phyloP scores from a whole-genome alignment of 92 coral and sea anemone species.

The Virgularia gustaviana region DNA sequence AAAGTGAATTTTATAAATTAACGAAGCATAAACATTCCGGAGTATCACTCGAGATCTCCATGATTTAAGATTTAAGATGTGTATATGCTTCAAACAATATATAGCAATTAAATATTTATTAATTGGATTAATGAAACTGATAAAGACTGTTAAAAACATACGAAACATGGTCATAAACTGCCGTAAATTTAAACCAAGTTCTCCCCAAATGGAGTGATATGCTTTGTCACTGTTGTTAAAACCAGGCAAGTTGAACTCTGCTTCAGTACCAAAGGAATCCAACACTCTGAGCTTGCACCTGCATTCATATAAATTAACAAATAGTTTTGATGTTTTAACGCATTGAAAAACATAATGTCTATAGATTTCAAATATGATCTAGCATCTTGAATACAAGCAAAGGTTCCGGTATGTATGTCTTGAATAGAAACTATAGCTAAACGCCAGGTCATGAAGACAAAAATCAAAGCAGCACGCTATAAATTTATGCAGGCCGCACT shows the following conservation, averaged over 20 bases:
- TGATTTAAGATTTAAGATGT: too few relatives aligned
- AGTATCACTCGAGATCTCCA: too few relatives aligned
- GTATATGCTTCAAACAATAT: neutral
- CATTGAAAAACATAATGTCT: neutral
- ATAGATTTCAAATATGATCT: too few relatives aligned
- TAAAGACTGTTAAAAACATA: slow-evolving; percentile 36
- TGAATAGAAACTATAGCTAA: too few relatives aligned
- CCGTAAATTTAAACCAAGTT: slow-evolving; percentile 59
- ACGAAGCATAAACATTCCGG: too few relatives aligned
- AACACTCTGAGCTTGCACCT: slow-evolving; percentile 75
- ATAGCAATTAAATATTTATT: neutral
- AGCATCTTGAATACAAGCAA: too few relatives aligned
- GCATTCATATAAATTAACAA: too few relatives aligned
- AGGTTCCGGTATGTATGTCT: too few relatives aligned
- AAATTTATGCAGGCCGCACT: too few relatives aligned
- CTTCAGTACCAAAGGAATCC: slow-evolving; percentile 95
- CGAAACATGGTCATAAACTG: slow-evolving; percentile 97
- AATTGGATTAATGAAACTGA: neutral
- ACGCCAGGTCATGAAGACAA: too few relatives aligned
- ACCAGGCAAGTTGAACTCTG: slow-evolving; percentile 76
- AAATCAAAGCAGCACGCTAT: too few relatives aligned
- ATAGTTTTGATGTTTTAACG: neutral
- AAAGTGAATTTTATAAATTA: too few relatives aligned
- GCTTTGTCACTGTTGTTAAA: slow-evolving; percentile 55
- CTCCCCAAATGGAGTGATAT: slow-evolving; percentile 72